These are phyloP conservation scores for Austrolebias charrua DNA, from an alignment of 2,797 vertebrate species.

Conservation along the genomic window DNA sequence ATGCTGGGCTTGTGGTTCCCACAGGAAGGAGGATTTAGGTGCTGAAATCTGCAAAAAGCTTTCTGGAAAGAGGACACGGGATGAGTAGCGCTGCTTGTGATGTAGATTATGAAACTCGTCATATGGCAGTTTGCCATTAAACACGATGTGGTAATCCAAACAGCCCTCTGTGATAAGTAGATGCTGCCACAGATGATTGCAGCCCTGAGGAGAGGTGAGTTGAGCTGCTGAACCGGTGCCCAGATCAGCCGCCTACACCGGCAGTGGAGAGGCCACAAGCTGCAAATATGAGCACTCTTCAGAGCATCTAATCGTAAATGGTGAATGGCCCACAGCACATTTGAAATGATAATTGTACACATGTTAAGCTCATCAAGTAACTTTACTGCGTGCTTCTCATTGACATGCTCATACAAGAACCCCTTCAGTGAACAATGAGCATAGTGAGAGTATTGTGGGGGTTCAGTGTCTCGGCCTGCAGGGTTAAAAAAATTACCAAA, in stretches of 20 bases:
- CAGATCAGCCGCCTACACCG: slow-evolving; percentile 26
- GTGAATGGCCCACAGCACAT: neutral
- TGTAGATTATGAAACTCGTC: slow-evolving; percentile 62
- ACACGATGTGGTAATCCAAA: slow-evolving; percentile 64
- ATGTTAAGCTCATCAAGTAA: neutral
- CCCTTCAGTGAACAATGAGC: neutral
- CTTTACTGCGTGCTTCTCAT: neutral
- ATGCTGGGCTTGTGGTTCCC: slow-evolving; percentile 6
- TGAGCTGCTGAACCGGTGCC: slow-evolving; percentile 50
- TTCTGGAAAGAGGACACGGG: slow-evolving; percentile 22
- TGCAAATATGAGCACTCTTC: slow-evolving; percentile 38
- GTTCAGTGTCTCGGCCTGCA: neutral
- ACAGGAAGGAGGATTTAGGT: slow-evolving; percentile 1
- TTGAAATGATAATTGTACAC: neutral
- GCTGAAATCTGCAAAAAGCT: slow-evolving; percentile 19
- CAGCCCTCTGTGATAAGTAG: slow-evolving; percentile 67
- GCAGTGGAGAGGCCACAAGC: slow-evolving; percentile 40
- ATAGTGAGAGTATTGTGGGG: neutral
- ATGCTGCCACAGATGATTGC: slow-evolving; percentile 63
- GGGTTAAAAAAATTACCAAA: neutral
- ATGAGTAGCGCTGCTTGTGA: slow-evolving; percentile 38
- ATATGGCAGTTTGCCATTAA: slow-evolving; percentile 56
- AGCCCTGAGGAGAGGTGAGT: slow-evolving; percentile 53
- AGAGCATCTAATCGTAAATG: slow-evolving; percentile 23
- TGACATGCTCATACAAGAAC: neutral